Evolutionary conservation across 2,113 vertebrate species (phyloP).

Genomic region (Hippoglossus stenolepis): DNA sequence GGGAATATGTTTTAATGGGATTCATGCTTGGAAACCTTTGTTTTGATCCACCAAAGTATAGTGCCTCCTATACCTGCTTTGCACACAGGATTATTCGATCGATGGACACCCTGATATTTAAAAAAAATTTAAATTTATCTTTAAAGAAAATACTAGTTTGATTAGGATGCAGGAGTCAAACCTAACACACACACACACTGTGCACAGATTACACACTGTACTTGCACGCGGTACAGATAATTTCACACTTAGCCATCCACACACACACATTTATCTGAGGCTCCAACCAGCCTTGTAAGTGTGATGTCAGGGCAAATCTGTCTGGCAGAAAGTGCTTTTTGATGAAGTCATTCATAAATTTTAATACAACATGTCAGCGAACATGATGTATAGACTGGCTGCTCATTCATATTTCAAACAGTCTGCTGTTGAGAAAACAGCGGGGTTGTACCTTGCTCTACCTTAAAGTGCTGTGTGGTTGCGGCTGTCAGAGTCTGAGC

Average conservation of each 20-base stretch:
- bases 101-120: background rate
- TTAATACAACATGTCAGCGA: constrained; percentile 95
- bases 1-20: background rate
- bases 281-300: constrained; percentile 94
- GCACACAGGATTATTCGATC: background rate
- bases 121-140: no score
- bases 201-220: constrained; percentile 7
- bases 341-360: constrained; percentile 99
- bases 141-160: no score
- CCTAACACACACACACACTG: constrained; percentile 13
- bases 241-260: constrained; percentile 59
- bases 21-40: background rate
- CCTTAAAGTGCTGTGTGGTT: constrained; percentile 56
- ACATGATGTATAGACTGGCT: constrained; percentile 91
- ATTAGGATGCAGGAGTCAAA: background rate
- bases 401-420: constrained; percentile 96
- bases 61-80: background rate
- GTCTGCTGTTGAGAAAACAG: constrained; percentile 79
- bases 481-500: constrained; percentile 37
- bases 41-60: background rate
- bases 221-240: constrained; percentile 45
- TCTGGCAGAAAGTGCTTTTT: constrained; percentile 97
- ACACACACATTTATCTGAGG: constrained; percentile 88
- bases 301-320: constrained; percentile 93
- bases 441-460: constrained; percentile 58